Evolutionary conservation across 2,113 vertebrate genomes (phyloP).

Genomic region (Poecilia latipinna): DNA sequence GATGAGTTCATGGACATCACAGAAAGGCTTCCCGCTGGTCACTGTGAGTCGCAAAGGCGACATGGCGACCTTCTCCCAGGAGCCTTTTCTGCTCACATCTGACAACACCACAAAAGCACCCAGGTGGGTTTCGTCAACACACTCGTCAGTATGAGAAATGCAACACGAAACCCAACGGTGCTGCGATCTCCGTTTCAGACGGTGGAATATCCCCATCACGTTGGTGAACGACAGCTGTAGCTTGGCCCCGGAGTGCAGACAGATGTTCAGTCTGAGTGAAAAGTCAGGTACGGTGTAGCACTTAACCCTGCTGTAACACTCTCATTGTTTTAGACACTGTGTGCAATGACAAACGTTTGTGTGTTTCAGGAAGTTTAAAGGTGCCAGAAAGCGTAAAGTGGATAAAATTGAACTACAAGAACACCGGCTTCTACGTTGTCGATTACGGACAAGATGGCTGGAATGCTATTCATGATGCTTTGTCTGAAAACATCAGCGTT

Average conservation of each 20-base stretch:
- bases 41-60: conserved; percentile 84
- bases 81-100: conserved; percentile 86
- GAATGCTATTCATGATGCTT: conserved; percentile 77
- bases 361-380: conserved; percentile 80
- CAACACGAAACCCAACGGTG: conserved; percentile 1
- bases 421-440: conserved; percentile 92
- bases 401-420: conserved; percentile 91
- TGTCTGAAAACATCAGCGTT: conserved; percentile 78
- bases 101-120: conserved; percentile 73
- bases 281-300: conserved; percentile 83
- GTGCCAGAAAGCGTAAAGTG: conserved; percentile 85
- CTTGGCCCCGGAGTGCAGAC: conserved; percentile 67
- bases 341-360: neutral
- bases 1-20: conserved; percentile 93
- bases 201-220: conserved; percentile 92
- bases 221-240: conserved; percentile 86
- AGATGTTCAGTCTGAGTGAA: conserved; percentile 81
- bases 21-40: conserved; percentile 95
- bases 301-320: conserved; percentile 3
- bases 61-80: conserved; percentile 84
- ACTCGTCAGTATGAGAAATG: neutral
- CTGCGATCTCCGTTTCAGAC: conserved; percentile 55
- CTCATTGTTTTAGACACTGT: neutral
- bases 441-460: conserved; percentile 86
- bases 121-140: conserved; percentile 74